phyloP scores from a whole-genome alignment of 2,888 invertebrate species.

The Epicampocera succincta region DNA sequence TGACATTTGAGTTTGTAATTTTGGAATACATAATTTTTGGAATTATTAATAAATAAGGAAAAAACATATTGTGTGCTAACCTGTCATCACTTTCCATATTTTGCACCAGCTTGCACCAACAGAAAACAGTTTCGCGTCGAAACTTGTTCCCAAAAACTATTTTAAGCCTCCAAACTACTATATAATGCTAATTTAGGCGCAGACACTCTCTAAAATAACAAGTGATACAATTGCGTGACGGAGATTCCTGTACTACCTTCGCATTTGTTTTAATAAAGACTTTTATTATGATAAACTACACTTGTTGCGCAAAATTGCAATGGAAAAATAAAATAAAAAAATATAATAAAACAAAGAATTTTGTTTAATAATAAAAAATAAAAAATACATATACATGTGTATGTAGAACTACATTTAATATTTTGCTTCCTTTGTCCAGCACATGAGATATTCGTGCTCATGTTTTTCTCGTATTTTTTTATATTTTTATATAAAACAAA shows the following conservation, averaged over 20 bases:
- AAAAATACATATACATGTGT: slow-evolving; percentile 26
- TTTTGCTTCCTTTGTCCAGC: slow-evolving; percentile 63
- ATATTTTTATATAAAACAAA: slow-evolving; percentile 50
- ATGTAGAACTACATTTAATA: slow-evolving; percentile 58
- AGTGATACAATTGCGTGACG: too few relatives aligned
- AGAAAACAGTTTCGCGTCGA: too few relatives aligned
- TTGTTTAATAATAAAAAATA: slow-evolving; percentile 49
- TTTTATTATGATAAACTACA: slow-evolving; percentile 53
- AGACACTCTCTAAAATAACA: too few relatives aligned
- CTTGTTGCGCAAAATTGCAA: slow-evolving; percentile 56
- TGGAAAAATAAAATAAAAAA: slow-evolving; percentile 10
- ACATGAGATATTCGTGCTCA: slow-evolving; percentile 61
- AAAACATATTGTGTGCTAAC: too few relatives aligned
- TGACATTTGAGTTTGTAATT: too few relatives aligned
- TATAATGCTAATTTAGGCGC: too few relatives aligned
- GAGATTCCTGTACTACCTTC: background rate
- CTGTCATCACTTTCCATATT: too few relatives aligned
- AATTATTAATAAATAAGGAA: too few relatives aligned
- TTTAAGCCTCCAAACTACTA: too few relatives aligned
- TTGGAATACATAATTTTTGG: too few relatives aligned
- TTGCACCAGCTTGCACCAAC: too few relatives aligned
- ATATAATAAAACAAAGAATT: slow-evolving; percentile 35
- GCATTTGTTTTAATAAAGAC: slow-evolving; percentile 19
- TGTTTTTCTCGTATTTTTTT: slow-evolving; percentile 29
- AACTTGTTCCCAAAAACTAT: too few relatives aligned